These are phyloP conservation scores for Axis porcinus DNA, from an alignment of 2,113 vertebrate species.

Conservation along the genomic window DNA sequence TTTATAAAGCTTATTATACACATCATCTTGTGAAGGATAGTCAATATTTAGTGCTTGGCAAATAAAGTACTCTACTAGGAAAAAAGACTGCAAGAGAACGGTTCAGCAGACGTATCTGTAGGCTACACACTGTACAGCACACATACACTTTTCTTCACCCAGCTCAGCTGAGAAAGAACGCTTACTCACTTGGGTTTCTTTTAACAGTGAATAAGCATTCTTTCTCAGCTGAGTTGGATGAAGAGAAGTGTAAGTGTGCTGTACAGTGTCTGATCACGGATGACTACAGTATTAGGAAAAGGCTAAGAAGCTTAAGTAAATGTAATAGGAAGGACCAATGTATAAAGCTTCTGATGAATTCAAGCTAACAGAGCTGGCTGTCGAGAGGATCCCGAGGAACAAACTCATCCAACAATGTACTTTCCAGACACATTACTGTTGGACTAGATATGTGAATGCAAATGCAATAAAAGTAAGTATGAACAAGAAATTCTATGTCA, in stretches of 20 bases:
- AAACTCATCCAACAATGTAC: background rate
- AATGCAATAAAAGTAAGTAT: background rate
- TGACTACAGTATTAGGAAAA: background rate
- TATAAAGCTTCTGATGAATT: background rate
- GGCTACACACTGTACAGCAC: background rate
- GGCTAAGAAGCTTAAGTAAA: background rate
- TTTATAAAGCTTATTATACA: background rate
- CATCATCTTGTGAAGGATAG: background rate
- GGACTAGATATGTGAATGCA: background rate
- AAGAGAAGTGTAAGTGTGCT: too few relatives aligned
- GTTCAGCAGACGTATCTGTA: background rate
- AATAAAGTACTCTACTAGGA: background rate
- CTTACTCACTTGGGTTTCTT: background rate
- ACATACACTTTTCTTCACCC: background rate
- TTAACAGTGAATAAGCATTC: too few relatives aligned
- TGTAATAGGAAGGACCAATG: background rate
- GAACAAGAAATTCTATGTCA: background rate
- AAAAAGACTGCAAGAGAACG: background rate
- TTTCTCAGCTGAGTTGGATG: too few relatives aligned
- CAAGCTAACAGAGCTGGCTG: background rate
- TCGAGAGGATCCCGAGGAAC: background rate
- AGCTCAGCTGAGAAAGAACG: background rate
- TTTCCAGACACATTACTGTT: background rate
- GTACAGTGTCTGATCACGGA: background rate
- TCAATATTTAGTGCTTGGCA: background rate